Evolutionary conservation across 2,888 invertebrate genomes (phyloP).

Genomic region (Caradrina kadenii): DNA sequence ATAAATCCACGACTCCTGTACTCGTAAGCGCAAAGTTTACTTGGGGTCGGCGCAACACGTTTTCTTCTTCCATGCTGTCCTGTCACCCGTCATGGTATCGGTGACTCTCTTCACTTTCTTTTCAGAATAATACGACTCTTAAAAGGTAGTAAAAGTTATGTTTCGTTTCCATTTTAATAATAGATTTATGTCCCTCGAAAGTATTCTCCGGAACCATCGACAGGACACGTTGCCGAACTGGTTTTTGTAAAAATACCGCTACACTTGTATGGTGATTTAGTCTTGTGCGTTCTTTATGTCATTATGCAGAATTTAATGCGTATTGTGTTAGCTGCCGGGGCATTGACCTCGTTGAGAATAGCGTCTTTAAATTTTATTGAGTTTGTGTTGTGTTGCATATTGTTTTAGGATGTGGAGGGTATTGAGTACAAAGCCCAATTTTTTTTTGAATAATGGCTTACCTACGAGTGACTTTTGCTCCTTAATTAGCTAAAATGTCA

Average conservation of each 20-base stretch:
- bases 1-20: too few species aligned
- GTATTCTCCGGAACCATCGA: not conserved
- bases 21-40: too few species aligned
- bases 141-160: slow-evolving; percentile 32
- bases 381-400: not conserved
- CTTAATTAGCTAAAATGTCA: too few species aligned
- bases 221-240: slow-evolving; percentile 3
- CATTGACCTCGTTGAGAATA: slow-evolving; percentile 23
- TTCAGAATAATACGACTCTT: slow-evolving; percentile 9
- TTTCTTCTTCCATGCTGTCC: too few species aligned
- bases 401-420: not conserved
- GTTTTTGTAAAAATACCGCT: slow-evolving; percentile 11
- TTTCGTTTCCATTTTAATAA: slow-evolving; percentile 21
- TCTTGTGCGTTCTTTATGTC: slow-evolving; percentile 16
- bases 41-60: too few species aligned
- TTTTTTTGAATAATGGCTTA: not conserved
- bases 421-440: not conserved
- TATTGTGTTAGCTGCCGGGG: slow-evolving; percentile 30
- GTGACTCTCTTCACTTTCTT: too few species aligned
- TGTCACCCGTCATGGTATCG: too few species aligned
- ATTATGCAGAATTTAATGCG: slow-evolving; percentile 27
- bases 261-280: not conserved
- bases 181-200: slow-evolving; percentile 27
- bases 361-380: slow-evolving; percentile 4
- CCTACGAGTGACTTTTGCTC: too few species aligned